Evolutionary conservation across 2,113 vertebrate species (phyloP).

Genomic region (Cheirogaleus medius): DNA sequence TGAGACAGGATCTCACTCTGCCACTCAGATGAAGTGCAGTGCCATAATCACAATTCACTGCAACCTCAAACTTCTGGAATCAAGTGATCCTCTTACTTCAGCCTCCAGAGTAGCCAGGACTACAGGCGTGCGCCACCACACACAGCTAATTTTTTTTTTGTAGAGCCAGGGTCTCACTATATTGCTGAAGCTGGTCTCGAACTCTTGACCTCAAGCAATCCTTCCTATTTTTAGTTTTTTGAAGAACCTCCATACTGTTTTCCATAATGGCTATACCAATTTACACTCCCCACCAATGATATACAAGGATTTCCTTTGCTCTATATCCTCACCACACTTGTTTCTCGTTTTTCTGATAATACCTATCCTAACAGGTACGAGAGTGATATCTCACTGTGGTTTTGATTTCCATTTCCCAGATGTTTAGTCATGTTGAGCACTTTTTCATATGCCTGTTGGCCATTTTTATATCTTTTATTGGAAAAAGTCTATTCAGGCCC

Average conservation of each 20-base stretch:
- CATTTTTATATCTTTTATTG: background rate
- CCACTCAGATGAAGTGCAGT: no score
- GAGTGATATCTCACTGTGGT: background rate
- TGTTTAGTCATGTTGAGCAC: background rate
- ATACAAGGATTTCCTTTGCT: background rate
- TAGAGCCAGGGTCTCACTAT: no score
- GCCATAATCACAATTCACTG: no score
- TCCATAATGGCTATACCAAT: background rate
- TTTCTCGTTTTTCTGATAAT: background rate
- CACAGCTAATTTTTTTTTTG: no score
- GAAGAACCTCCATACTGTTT: background rate
- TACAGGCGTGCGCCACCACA: no score
- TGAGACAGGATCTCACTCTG: no score
- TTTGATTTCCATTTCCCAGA: background rate
- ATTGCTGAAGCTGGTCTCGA: no score
- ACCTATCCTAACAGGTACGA: background rate
- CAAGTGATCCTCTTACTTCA: no score
- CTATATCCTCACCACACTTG: background rate
- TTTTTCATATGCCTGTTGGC: background rate
- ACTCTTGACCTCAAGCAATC: no score
- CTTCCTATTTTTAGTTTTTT: background rate
- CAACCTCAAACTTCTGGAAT: no score
- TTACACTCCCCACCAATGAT: background rate
- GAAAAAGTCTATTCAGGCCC: background rate
- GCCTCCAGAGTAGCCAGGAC: no score